Percentiles rank a stretch among this genome's conserved stretches.
phyloP scores from a whole-genome alignment of 2,888 invertebrate species.

The Cyaniris semiargus region DNA sequence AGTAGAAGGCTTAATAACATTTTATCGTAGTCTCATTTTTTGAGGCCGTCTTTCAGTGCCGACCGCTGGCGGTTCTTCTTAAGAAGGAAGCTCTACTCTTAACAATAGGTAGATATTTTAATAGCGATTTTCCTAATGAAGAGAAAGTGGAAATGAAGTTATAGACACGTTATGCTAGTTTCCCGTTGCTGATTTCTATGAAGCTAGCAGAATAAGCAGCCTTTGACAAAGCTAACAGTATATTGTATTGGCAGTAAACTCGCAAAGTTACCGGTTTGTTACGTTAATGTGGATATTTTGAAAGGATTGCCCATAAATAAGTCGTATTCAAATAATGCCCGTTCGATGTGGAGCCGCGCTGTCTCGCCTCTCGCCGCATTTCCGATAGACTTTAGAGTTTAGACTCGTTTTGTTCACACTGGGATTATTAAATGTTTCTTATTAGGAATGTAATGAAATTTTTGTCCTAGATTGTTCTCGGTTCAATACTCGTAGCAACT shows the following conservation, averaged over 20 bases:
- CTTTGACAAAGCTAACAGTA: constrained; percentile 1
- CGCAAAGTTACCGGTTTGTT: constrained; percentile 4
- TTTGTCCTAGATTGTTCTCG: background rate
- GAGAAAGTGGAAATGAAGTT: no score
- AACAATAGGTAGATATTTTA: no score
- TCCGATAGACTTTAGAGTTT: constrained; percentile 48
- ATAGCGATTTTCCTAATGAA: no score
- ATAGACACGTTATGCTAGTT: no score
- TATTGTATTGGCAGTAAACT: background rate
- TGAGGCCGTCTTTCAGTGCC: background rate
- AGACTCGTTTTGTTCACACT: constrained; percentile 37
- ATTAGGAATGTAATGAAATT: constrained; percentile 15
- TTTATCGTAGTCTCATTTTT: background rate
- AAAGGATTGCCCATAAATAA: constrained; percentile 30
- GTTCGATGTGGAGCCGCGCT: constrained; percentile 60
- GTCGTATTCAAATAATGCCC: constrained; percentile 47
- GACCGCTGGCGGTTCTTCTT: background rate
- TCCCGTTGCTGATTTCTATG: no score
- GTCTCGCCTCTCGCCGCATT: constrained; percentile 59
- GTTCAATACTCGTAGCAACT: background rate
- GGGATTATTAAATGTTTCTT: constrained; percentile 19
- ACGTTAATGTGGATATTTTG: constrained; percentile 16
- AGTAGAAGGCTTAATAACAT: background rate
- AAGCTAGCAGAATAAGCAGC: no score
- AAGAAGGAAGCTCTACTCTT: no score